Conservation (phyloP, 2,888 invertebrate genomes). For the Ptychoptera contaminata region DNA sequence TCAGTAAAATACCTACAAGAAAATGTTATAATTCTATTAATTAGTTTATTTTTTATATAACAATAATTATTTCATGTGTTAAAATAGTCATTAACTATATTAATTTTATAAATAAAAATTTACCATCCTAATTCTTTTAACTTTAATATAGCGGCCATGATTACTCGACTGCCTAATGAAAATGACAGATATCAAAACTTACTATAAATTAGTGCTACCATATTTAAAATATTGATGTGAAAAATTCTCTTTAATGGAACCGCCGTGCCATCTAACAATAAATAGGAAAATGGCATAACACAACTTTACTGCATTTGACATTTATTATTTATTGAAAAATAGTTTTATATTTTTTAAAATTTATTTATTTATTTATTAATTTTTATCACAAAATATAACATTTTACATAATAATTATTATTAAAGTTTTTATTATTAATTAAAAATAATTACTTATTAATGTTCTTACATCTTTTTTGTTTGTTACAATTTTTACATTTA, state of each 20-base stretch:
- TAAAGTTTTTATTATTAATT: too few relatives aligned
- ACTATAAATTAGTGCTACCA: constrained; percentile 7
- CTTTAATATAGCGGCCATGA: constrained; percentile 45
- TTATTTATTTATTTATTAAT: too few relatives aligned
- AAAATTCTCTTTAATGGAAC: too few relatives aligned
- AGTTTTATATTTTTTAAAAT: too few relatives aligned
- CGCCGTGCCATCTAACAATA: too few relatives aligned
- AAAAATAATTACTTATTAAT: too few relatives aligned
- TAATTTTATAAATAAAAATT: constrained; percentile 16
- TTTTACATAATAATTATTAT: too few relatives aligned
- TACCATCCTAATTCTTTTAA: constrained; percentile 53
- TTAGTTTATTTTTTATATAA: background rate
- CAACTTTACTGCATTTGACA: too few relatives aligned
- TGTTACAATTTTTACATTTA: too few relatives aligned
- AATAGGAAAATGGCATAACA: too few relatives aligned
- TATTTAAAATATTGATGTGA: constrained; percentile 1
- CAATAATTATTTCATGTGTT: background rate
- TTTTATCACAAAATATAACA: too few relatives aligned
- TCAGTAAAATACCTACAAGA: constrained; percentile 54
- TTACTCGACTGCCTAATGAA: constrained; percentile 14
- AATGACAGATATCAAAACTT: background rate
- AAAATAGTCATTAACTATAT: constrained; percentile 5
- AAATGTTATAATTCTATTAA: constrained; percentile 11
- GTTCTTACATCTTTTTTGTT: too few relatives aligned
- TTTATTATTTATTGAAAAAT: background rate